Conservation (phyloP, 2,888 invertebrate species). For the Thalpophila matura region DNA sequence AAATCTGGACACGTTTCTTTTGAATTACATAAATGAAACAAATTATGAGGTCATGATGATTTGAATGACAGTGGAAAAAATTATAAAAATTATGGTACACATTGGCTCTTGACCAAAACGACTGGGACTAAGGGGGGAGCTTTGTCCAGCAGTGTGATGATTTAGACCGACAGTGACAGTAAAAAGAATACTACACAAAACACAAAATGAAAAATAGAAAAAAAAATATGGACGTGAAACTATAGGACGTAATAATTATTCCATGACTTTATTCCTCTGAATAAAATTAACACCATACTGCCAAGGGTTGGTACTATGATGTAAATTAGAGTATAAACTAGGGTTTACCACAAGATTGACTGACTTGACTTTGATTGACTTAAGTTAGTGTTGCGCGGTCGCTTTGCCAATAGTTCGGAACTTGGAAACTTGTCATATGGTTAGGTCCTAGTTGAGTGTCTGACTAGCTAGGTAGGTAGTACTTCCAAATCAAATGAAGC, state of each 20-base stretch:
- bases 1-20: neutral
- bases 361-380: constrained; percentile 49
- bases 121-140: too few relatives aligned
- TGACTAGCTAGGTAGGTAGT: neutral
- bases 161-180: too few relatives aligned
- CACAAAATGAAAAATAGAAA: neutral
- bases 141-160: too few relatives aligned
- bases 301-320: neutral
- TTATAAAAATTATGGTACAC: too few relatives aligned
- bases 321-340: constrained; percentile 40
- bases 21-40: too few relatives aligned
- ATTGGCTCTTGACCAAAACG: too few relatives aligned
- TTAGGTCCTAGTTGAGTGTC: neutral
- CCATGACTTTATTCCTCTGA: neutral
- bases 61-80: too few relatives aligned
- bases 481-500: neutral
- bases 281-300: neutral
- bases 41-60: too few relatives aligned
- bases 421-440: constrained; percentile 21
- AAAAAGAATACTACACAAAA: too few relatives aligned
- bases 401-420: constrained; percentile 32
- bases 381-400: constrained; percentile 46
- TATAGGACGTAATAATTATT: neutral
- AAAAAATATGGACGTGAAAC: neutral
- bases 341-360: constrained; percentile 39